phyloP scores from a whole-genome alignment of 2,888 invertebrate genomes.

The Drosophila paucipuncta region DNA sequence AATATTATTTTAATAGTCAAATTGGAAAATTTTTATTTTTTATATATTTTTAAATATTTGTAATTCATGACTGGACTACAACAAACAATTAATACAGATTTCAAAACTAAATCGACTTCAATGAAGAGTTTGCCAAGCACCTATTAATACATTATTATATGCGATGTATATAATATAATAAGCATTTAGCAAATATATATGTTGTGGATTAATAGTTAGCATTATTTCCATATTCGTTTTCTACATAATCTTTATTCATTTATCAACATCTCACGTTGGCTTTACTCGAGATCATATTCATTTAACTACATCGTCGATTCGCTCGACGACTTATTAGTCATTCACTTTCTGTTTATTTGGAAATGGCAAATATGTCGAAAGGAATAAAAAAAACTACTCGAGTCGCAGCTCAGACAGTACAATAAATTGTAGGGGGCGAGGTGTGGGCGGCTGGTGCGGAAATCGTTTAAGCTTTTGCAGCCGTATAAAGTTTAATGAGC shows the following conservation, averaged over 20 bases:
- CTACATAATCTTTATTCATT: not conserved
- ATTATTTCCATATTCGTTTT: not conserved
- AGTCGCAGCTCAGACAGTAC: not conserved
- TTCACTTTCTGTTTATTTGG: not conserved
- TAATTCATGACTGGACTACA: not conserved
- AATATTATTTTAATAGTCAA: not conserved
- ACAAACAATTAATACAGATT: not conserved
- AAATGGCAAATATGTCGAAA: not conserved
- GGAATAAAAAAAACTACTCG: not conserved
- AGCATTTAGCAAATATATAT: not conserved
- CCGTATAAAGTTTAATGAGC: constrained; percentile 85
- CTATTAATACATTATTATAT: not conserved
- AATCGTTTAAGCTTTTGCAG: constrained; percentile 66
- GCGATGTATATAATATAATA: not conserved
- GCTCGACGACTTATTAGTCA: constrained; percentile 6
- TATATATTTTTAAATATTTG: not conserved
- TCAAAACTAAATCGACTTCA: not conserved
- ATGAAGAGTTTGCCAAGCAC: not conserved
- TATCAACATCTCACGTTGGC: not conserved
- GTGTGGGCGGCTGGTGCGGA: constrained; percentile 36
- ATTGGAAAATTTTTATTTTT: not conserved
- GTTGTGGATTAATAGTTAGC: not conserved
- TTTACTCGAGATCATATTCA: not conserved
- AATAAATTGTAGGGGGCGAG: not conserved
- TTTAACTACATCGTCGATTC: not conserved